Conservation (phyloP, 2,888 invertebrate species). For the Ornithoptera priamus region DNA sequence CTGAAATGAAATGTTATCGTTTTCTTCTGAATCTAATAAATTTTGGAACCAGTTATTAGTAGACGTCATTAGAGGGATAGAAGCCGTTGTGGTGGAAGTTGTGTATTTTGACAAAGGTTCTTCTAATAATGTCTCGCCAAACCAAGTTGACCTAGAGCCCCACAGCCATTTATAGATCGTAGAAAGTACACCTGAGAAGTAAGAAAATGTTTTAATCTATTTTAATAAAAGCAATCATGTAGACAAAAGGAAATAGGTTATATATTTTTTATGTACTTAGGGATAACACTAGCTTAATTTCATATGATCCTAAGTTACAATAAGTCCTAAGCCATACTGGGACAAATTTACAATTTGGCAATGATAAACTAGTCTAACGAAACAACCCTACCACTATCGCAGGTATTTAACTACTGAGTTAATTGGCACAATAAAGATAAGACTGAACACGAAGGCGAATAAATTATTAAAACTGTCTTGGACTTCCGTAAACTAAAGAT, state of each 20-base stretch:
- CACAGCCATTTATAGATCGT: constrained; percentile 63
- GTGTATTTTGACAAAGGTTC: constrained; percentile 45
- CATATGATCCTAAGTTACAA: no score
- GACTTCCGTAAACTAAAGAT: not conserved
- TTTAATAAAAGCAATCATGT: not conserved
- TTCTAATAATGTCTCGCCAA: constrained; percentile 73
- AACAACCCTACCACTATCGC: no score
- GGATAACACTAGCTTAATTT: no score
- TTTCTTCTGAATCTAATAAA: constrained; percentile 66
- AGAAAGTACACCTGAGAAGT: constrained; percentile 56
- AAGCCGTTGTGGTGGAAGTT: constrained; percentile 49
- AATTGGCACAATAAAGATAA: no score
- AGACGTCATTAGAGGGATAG: constrained; percentile 50
- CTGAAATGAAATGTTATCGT: constrained; percentile 50
- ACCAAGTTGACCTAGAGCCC: constrained; percentile 64
- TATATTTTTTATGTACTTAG: no score
- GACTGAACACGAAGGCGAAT: no score
- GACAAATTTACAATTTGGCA: no score
- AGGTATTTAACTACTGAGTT: no score
- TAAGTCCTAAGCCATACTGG: no score
- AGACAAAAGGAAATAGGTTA: no score
- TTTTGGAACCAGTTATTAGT: constrained; percentile 66
- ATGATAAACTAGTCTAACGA: no score
- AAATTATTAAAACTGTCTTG: not conserved
- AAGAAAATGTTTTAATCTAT: constrained; percentile 1